Conservation (phyloP, 2,888 invertebrate species). For the Sipha maydis region DNA sequence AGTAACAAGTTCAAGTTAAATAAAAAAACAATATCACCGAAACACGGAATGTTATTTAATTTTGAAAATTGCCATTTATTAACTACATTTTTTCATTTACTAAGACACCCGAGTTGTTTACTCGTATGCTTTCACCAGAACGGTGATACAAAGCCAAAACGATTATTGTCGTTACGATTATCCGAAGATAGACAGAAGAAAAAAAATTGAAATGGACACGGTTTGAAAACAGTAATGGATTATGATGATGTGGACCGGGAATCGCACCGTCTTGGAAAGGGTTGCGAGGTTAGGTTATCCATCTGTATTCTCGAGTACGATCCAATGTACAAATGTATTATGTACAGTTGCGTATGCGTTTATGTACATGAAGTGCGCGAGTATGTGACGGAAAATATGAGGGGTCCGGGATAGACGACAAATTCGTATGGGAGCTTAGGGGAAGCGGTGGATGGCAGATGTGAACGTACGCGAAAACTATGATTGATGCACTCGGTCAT, state of each 20-base stretch:
- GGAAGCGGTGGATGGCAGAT: neutral
- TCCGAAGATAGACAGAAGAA: neutral
- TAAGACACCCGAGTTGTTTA: no score
- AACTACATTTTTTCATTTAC: no score
- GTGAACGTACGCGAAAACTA: conserved; percentile 47
- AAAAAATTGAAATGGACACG: neutral
- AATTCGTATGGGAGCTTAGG: neutral
- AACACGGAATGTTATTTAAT: no score
- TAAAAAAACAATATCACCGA: no score
- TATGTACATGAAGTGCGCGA: neutral
- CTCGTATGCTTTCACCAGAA: no score
- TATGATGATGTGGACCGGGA: conserved; percentile 9
- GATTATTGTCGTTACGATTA: neutral
- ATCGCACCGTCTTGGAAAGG: conserved; percentile 5
- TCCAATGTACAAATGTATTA: neutral
- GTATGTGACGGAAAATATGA: neutral
- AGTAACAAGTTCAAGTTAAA: no score
- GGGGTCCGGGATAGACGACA: neutral
- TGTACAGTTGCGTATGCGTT: neutral
- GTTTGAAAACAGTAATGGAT: conserved; percentile 20
- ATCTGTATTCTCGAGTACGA: conserved; percentile 29
- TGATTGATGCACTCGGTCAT: conserved; percentile 60
- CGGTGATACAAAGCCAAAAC: no score
- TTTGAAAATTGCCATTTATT: no score
- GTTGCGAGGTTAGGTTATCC: conserved; percentile 25